Conservation (phyloP, 2,888 invertebrate genomes). For the Leptarthrus brevirostris region DNA sequence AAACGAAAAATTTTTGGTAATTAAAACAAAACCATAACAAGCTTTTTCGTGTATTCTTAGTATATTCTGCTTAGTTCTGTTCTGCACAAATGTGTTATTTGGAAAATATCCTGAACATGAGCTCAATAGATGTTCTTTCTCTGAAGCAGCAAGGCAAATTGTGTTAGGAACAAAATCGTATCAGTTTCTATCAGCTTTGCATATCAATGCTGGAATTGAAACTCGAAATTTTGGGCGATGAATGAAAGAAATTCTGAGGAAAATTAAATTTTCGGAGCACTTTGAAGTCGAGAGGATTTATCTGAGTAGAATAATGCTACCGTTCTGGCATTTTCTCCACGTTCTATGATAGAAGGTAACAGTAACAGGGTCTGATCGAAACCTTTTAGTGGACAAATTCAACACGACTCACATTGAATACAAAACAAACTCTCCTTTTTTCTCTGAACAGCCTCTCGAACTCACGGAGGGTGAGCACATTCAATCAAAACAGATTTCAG, state of each 20-base stretch:
- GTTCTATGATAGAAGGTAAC: neutral
- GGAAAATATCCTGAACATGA: too few relatives aligned
- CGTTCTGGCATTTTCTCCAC: neutral
- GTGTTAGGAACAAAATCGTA: neutral
- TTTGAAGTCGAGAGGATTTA: neutral
- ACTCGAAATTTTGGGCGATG: neutral
- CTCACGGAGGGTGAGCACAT: neutral
- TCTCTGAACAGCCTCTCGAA: neutral
- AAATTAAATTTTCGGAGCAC: neutral
- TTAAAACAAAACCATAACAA: too few relatives aligned
- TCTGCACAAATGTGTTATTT: too few relatives aligned
- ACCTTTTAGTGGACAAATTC: conserved; percentile 3
- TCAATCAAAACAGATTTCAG: neutral
- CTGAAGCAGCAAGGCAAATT: too few relatives aligned
- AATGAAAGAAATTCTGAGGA: neutral
- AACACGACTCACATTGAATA: neutral
- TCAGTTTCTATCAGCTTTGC: neutral
- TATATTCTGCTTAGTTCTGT: too few relatives aligned
- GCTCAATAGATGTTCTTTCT: too few relatives aligned
- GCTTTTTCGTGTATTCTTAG: too few relatives aligned
- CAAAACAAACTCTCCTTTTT: neutral
- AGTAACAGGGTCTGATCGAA: neutral
- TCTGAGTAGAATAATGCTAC: neutral
- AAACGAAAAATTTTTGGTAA: too few relatives aligned
- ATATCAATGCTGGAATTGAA: neutral